Conservation (phyloP, 2,797 vertebrate species). For the Galago senegalensis region DNA sequence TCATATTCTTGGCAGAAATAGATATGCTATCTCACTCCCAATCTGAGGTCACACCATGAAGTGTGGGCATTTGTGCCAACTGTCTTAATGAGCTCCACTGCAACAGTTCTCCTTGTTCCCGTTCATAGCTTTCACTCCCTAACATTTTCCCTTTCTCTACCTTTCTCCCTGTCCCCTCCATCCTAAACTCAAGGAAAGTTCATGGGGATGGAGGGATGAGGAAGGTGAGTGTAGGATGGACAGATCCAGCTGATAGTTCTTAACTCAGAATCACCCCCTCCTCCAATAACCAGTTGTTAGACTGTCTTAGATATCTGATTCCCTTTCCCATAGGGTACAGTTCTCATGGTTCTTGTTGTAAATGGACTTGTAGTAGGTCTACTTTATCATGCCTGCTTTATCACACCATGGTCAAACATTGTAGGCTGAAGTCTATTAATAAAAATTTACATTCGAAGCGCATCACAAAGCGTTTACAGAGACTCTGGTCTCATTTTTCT, state of each 20-base stretch:
- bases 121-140: neutral
- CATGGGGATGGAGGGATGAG: neutral
- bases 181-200: neutral
- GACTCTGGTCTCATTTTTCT: neutral
- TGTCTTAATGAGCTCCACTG: neutral
- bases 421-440: neutral
- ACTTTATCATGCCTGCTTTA: neutral
- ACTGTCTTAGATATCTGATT: neutral
- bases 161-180: neutral
- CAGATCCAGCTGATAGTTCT: neutral
- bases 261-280: neutral
- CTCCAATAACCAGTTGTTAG: neutral
- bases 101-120: neutral
- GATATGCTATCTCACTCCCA: neutral
- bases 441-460: neutral
- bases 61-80: neutral
- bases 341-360: constrained; percentile 27
- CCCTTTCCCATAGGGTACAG: neutral
- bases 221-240: neutral
- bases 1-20: neutral
- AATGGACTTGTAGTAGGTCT: neutral
- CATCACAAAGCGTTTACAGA: constrained; percentile 11
- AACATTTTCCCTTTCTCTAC: neutral
- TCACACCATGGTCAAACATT: neutral
- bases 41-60: neutral